A percentile compares a stretch with the other conserved stretches of the same genome.
phyloP scores from a whole-genome alignment of 2,797 vertebrate genomes.

The Cirrhinus molitorella region DNA sequence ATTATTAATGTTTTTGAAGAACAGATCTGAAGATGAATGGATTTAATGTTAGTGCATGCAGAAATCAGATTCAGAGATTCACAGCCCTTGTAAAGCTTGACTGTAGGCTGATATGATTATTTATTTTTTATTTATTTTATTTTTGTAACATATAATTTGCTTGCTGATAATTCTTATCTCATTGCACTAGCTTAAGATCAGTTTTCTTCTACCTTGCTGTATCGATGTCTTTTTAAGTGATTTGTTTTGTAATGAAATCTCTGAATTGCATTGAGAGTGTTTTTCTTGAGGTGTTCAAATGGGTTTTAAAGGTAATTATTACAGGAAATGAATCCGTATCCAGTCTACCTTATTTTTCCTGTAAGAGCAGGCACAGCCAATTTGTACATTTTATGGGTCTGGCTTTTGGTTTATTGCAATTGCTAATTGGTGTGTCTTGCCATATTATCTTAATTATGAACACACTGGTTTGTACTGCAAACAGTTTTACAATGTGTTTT shows the following conservation, averaged over 20 bases:
- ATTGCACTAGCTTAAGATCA: neutral
- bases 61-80: conserved; percentile 1
- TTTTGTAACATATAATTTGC: conserved; percentile 20
- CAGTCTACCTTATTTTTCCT: too few relatives aligned
- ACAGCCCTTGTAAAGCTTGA: neutral
- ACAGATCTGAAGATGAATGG: neutral
- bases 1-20: neutral
- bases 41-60: conserved; percentile 20
- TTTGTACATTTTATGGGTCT: too few relatives aligned
- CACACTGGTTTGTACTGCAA: too few relatives aligned
- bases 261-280: neutral
- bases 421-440: too few relatives aligned
- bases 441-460: too few relatives aligned
- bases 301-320: neutral
- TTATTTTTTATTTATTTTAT: conserved; percentile 41
- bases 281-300: neutral
- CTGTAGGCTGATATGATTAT: conserved; percentile 9
- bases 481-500: too few relatives aligned
- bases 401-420: too few relatives aligned
- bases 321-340: neutral
- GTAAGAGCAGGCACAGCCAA: too few relatives aligned
- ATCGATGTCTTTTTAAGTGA: conserved; percentile 27
- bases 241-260: conserved; percentile 37
- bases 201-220: conserved; percentile 11
- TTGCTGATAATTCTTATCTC: neutral